Conservation (phyloP, 2,113 vertebrate species). For the Pampusana beccarii region DNA sequence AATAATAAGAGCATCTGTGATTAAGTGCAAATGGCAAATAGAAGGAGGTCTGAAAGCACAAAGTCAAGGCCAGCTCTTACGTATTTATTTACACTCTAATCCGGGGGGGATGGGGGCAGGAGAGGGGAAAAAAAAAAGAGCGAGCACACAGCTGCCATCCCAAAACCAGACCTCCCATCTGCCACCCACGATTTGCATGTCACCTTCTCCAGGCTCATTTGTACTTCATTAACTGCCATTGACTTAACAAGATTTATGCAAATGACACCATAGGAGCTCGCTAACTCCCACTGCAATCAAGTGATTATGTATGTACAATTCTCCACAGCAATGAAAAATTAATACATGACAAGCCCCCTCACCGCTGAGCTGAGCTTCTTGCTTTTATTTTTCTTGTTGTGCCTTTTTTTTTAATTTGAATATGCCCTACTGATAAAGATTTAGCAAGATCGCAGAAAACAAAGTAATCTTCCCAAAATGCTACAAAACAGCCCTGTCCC, state of each 20-base stretch:
- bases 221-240: slow-evolving; percentile 92
- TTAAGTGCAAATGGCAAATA: background rate
- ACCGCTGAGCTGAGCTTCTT: slow-evolving; percentile 67
- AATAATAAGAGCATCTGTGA: background rate
- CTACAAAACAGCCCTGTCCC: background rate
- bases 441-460: background rate
- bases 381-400: slow-evolving; percentile 74
- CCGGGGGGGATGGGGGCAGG: background rate
- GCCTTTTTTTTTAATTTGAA: slow-evolving; percentile 40
- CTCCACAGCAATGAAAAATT: slow-evolving; percentile 85
- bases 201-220: slow-evolving; percentile 89
- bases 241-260: slow-evolving; percentile 92
- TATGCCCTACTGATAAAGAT: slow-evolving; percentile 17
- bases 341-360: slow-evolving; percentile 82
- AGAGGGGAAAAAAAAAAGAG: slow-evolving; percentile 2
- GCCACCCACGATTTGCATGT: slow-evolving; percentile 87
- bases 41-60: slow-evolving; percentile 9
- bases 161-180: slow-evolving; percentile 89
- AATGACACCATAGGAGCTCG: slow-evolving; percentile 84
- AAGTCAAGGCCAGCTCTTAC: slow-evolving; percentile 18
- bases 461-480: background rate
- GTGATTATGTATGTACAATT: slow-evolving; percentile 86
- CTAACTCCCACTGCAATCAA: slow-evolving; percentile 86
- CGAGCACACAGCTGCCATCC: slow-evolving; percentile 81
- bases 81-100: slow-evolving; percentile 52